Percentiles rank a stretch among this genome's conserved stretches.
phyloP scores from a whole-genome alignment of 2,888 invertebrate species.

The Azorinus chamasolen region DNA sequence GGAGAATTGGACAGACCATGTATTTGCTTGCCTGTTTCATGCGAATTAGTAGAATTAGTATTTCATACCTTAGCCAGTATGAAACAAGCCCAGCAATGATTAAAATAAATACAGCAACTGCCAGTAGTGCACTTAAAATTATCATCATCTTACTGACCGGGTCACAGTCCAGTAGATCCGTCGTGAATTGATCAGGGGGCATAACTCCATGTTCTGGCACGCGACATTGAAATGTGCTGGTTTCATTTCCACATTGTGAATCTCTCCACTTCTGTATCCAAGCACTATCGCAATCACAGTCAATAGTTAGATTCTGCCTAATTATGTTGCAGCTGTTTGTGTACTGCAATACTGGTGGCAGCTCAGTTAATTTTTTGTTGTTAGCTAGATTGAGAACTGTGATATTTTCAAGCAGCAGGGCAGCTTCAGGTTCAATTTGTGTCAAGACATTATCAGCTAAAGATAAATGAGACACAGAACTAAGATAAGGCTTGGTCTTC shows the following conservation, averaged over 20 bases:
- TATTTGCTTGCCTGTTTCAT: conserved; percentile 7
- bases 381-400: conserved; percentile 21
- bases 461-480: conserved; percentile 15
- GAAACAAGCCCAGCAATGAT: conserved; percentile 1
- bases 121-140: not conserved
- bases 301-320: conserved; percentile 15
- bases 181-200: conserved; percentile 4
- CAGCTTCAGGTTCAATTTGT: conserved; percentile 6
- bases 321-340: conserved; percentile 21
- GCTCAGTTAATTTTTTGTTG: conserved; percentile 17
- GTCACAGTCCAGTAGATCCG: conserved; percentile 16
- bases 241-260: not conserved
- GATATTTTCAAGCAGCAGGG: conserved; percentile 14
- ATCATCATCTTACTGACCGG: not conserved
- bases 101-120: not conserved
- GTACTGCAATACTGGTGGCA: conserved; percentile 35
- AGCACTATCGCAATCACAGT: conserved; percentile 24
- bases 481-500: conserved; percentile 8
- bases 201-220: conserved; percentile 16
- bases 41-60: conserved; percentile 19
- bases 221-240: conserved; percentile 12
- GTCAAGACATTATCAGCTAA: conserved; percentile 25
- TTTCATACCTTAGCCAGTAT: conserved; percentile 27
- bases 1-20: not conserved
- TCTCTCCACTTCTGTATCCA: conserved; percentile 43